Conservation (phyloP, 2,888 invertebrate species). For the Caenorhabditis wallacei region DNA sequence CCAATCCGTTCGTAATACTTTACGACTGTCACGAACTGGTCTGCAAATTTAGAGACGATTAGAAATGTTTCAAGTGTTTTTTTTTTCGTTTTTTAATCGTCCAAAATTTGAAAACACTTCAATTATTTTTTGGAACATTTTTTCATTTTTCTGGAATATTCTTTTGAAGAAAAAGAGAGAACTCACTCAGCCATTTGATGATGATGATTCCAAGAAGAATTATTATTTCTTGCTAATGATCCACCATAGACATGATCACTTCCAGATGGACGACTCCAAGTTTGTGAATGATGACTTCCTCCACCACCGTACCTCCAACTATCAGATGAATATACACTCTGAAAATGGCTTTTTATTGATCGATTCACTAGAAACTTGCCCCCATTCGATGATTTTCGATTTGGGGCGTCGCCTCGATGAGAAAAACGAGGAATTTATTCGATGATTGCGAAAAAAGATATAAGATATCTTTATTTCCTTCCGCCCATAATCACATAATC, state of each 20-base stretch:
- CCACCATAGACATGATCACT: constrained; percentile 54
- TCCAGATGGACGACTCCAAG: constrained; percentile 49
- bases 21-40: constrained; percentile 31
- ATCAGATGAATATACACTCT: constrained; percentile 41
- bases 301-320: constrained; percentile 45
- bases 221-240: constrained; percentile 48
- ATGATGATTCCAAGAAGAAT: constrained; percentile 39
- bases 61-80: not conserved
- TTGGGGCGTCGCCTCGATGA: constrained; percentile 20
- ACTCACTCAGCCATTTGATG: constrained; percentile 50
- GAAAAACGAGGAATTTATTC: constrained; percentile 29
- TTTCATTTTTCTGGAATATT: not conserved
- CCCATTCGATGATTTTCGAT: constrained; percentile 33
- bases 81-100: not conserved
- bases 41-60: constrained; percentile 13
- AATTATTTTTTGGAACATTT: not conserved
- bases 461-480: constrained; percentile 28
- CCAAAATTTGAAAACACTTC: not conserved
- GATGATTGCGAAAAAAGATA: constrained; percentile 42
- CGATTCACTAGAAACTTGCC: constrained; percentile 20
- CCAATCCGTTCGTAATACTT: constrained; percentile 62
- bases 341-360: constrained; percentile 36
- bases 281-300: constrained; percentile 36
- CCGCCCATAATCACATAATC: constrained; percentile 61
- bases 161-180: not conserved